These are phyloP conservation scores for Corythaeola cristata DNA, from an alignment of 2,113 vertebrate species.

Conservation along the genomic window DNA sequence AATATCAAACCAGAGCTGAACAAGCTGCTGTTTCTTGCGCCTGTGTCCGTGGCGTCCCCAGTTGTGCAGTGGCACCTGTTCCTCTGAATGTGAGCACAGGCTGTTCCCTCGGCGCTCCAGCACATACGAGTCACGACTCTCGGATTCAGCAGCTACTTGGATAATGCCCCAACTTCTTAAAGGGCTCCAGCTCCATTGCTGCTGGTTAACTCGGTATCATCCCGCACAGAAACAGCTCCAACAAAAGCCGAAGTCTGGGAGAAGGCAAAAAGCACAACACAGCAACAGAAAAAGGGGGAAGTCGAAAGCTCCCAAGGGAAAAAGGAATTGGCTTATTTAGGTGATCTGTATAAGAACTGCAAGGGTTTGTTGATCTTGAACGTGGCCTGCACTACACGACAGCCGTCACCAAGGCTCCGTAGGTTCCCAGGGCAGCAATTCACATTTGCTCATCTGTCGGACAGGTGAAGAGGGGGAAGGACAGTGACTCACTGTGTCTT, in stretches of 20 bases:
- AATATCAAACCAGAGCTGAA: not conserved
- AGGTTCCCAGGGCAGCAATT: not conserved
- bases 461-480: not conserved
- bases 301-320: not conserved
- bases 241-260: not conserved
- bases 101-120: not conserved
- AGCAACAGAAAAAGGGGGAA: not conserved
- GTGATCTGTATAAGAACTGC: not conserved
- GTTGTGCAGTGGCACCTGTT: slow-evolving; percentile 35
- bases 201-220: not conserved
- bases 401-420: not conserved
- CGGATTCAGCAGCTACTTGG: slow-evolving; percentile 32
- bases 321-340: not conserved
- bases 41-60: not conserved
- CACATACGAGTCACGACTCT: not conserved
- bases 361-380: not conserved
- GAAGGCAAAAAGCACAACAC: not conserved
- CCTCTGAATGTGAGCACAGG: not conserved
- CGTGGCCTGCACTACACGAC: not conserved
- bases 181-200: not conserved
- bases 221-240: not conserved
- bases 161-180: slow-evolving; percentile 14
- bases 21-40: not conserved
- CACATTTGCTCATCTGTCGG: not conserved
- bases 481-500: not conserved